phyloP scores from a whole-genome alignment of 2,797 vertebrate species.

The Numenius phaeopus region DNA sequence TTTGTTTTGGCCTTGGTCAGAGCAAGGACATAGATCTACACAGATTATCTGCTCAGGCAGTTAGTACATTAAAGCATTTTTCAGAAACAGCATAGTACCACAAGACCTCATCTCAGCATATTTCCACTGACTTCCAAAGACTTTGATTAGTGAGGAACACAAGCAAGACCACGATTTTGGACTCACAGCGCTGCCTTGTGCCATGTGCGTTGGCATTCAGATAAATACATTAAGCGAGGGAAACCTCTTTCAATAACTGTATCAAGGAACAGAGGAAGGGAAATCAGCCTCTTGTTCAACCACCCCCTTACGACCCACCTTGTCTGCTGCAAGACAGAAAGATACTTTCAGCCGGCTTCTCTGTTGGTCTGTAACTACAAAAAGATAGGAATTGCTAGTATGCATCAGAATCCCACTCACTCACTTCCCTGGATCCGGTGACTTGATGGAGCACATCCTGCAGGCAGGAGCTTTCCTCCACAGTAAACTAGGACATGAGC shows the following conservation, averaged over 20 bases:
- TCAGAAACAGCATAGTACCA: not conserved
- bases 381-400: not conserved
- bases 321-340: not conserved
- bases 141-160: not conserved
- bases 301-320: not conserved
- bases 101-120: not conserved
- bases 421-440: not conserved
- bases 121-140: not conserved
- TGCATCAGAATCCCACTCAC: not conserved
- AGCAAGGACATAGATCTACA: not conserved
- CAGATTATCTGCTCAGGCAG: not conserved
- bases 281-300: not conserved
- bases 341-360: not conserved
- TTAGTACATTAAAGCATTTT: not conserved
- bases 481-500: not conserved
- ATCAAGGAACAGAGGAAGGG: not conserved
- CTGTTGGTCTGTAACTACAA: not conserved
- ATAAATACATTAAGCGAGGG: not conserved
- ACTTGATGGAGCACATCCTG: not conserved
- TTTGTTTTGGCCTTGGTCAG: not conserved
- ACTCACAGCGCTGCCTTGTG: not conserved
- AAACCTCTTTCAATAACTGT: not conserved
- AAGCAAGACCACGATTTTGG: not conserved
- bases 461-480: not conserved
- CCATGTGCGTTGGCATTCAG: not conserved